Percentiles rank a stretch among this genome's conserved stretches.
Evolutionary conservation across 1,140 invertebrate genomes (phyloP).

Genomic region (Rhysida immarginata): DNA sequence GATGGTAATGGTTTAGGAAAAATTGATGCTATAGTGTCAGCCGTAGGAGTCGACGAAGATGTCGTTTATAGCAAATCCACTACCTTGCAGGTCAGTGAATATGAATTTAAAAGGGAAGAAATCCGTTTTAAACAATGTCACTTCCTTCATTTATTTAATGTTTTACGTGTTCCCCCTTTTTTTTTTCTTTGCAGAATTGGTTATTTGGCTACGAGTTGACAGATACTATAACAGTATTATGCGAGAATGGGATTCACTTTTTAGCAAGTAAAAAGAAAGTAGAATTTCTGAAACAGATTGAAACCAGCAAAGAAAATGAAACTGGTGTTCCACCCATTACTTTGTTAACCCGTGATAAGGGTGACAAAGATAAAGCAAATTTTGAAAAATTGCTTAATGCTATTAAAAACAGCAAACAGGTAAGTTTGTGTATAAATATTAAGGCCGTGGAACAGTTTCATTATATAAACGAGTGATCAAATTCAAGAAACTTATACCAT

Average conservation of each 20-base stretch:
- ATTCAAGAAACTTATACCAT: too few species aligned
- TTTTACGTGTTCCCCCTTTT: not conserved
- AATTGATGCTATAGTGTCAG: conserved; percentile 76
- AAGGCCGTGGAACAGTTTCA: too few species aligned
- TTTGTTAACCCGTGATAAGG: conserved; percentile 77
- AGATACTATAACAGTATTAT: conserved; percentile 85
- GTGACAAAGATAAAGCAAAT: conserved; percentile 88
- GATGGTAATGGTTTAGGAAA: conserved; percentile 61
- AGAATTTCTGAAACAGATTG: conserved; percentile 86
- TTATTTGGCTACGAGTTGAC: conserved; percentile 91
- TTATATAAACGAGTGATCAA: too few species aligned
- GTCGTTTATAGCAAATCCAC: conserved; percentile 91
- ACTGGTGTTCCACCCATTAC: conserved; percentile 62
- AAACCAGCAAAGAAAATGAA: conserved; percentile 68
- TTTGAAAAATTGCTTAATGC: conserved; percentile 72
- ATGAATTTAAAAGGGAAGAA: too few species aligned
- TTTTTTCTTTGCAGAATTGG: conserved; percentile 60
- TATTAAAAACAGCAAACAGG: conserved; percentile 71
- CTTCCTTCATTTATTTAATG: not conserved
- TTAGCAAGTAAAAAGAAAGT: conserved; percentile 96
- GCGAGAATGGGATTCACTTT: conserved; percentile 68
- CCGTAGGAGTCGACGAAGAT: conserved; percentile 84
- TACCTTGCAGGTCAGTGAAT: conserved; percentile 67
- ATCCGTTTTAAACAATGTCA: too few species aligned
- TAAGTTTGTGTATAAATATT: conserved; percentile 16